These are phyloP conservation scores for Odontamblyopus lacepedii DNA, from an alignment of 2,797 vertebrate genomes.

Conservation along the genomic window DNA sequence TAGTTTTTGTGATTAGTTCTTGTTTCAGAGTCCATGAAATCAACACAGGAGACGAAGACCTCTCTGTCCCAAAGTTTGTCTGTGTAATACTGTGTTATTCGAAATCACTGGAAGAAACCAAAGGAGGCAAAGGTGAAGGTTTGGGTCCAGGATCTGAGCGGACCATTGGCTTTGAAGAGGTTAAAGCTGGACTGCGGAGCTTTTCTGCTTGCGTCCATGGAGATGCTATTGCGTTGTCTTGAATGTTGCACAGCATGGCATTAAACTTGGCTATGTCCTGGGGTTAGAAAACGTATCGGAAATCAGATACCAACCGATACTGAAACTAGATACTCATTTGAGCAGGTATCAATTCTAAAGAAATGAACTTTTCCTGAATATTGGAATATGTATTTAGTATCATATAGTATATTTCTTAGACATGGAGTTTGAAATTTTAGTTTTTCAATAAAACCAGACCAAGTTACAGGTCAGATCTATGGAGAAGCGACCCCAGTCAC, in stretches of 20 bases:
- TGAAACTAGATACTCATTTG: too few species aligned
- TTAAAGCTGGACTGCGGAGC: not conserved
- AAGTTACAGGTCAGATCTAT: not conserved
- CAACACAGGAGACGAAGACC: not conserved
- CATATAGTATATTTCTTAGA: too few species aligned
- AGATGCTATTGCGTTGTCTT: not conserved
- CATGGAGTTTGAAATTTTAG: too few species aligned
- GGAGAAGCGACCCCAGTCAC: not conserved
- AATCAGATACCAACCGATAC: too few species aligned
- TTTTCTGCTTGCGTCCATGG: not conserved
- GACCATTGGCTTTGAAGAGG: constrained; percentile 38
- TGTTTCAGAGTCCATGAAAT: constrained; percentile 18
- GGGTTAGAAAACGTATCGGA: too few species aligned
- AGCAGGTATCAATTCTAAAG: too few species aligned
- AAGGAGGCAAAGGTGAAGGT: constrained; percentile 24
- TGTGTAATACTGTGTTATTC: not conserved
- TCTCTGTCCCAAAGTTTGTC: not conserved
- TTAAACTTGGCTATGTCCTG: not conserved
- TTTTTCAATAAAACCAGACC: too few species aligned
- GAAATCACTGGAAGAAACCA: constrained; percentile 25
- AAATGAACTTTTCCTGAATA: too few species aligned
- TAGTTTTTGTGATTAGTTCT: constrained; percentile 23
- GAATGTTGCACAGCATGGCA: not conserved
- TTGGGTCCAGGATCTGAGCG: constrained; percentile 16
- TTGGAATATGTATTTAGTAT: too few species aligned